Evolutionary conservation across 2,888 invertebrate species (phyloP).

Genomic region (Pheosia gnoma): DNA sequence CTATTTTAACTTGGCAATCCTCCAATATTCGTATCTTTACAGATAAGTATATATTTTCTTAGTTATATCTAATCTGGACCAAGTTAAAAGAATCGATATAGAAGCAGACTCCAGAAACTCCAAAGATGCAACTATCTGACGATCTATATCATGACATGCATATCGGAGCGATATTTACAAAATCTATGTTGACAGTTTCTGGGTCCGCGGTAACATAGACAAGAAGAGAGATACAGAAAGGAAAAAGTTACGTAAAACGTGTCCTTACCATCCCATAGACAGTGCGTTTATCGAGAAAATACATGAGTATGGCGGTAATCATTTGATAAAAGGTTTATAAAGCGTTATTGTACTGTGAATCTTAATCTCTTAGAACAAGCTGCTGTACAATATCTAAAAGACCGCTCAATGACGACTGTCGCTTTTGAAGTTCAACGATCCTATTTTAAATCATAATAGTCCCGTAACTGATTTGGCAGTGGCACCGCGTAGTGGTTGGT

Average conservation of each 20-base stretch:
- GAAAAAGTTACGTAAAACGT: slow-evolving; percentile 67
- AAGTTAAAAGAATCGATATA: slow-evolving; percentile 62
- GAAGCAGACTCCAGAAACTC: slow-evolving; percentile 64
- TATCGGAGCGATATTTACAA: slow-evolving; percentile 43
- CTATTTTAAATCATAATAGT: too few relatives aligned
- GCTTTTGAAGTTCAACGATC: neutral
- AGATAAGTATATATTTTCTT: neutral
- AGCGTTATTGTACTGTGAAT: slow-evolving; percentile 6
- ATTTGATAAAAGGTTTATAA: slow-evolving; percentile 49
- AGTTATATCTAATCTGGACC: slow-evolving; percentile 28
- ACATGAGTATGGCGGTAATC: slow-evolving; percentile 68
- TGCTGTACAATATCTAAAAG: neutral
- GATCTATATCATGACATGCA: slow-evolving; percentile 53
- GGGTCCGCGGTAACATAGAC: slow-evolving; percentile 61
- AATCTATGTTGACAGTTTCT: slow-evolving; percentile 54
- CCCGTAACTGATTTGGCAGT: too few relatives aligned
- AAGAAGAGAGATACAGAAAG: slow-evolving; percentile 40
- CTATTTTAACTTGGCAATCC: slow-evolving; percentile 56
- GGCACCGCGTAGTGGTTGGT: too few relatives aligned
- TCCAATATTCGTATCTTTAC: slow-evolving; percentile 8
- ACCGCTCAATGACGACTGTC: neutral
- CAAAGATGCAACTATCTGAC: slow-evolving; percentile 46
- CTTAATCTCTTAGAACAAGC: neutral
- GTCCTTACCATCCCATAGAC: slow-evolving; percentile 76
- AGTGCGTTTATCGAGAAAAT: slow-evolving; percentile 73